A percentile compares a stretch with the other conserved stretches of the same genome.
Conservation (phyloP, 2,113 vertebrate genomes). For the Osmerus eperlanus region DNA sequence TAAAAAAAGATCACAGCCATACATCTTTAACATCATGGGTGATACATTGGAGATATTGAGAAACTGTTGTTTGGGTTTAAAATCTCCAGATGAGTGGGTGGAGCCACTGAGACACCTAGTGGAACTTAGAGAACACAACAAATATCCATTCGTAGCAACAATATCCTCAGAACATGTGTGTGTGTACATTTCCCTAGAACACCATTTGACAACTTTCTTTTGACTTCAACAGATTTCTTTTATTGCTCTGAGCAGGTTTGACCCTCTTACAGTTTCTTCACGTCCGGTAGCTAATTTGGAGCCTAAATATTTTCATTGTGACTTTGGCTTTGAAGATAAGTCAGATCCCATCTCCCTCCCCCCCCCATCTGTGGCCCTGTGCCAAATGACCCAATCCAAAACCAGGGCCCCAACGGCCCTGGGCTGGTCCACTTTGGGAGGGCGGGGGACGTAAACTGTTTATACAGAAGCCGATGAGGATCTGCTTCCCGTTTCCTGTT, state of each 20-base stretch:
- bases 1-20: background rate
- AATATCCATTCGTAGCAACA: too few species aligned
- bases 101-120: background rate
- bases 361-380: conserved; percentile 19
- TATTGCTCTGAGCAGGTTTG: too few species aligned
- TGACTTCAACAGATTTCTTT: too few species aligned
- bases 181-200: too few species aligned
- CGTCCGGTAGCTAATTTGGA: conserved; percentile 12
- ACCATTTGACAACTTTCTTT: background rate
- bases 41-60: too few species aligned
- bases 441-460: conserved; percentile 38
- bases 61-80: too few species aligned
- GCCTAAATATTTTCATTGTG: conserved; percentile 23
- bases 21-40: background rate
- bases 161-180: too few species aligned
- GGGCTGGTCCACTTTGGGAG: conserved; percentile 28
- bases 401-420: conserved; percentile 18
- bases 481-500: conserved; percentile 32
- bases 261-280: background rate
- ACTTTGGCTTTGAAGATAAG: conserved; percentile 3
- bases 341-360: conserved; percentile 15
- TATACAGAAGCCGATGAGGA: conserved; percentile 38
- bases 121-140: background rate
- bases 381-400: conserved; percentile 25
- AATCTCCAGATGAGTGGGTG: background rate